Evolutionary conservation across 35 echinoderm and acorn worm species (phyloP).

Genomic region (Apostichopus californicus): DNA sequence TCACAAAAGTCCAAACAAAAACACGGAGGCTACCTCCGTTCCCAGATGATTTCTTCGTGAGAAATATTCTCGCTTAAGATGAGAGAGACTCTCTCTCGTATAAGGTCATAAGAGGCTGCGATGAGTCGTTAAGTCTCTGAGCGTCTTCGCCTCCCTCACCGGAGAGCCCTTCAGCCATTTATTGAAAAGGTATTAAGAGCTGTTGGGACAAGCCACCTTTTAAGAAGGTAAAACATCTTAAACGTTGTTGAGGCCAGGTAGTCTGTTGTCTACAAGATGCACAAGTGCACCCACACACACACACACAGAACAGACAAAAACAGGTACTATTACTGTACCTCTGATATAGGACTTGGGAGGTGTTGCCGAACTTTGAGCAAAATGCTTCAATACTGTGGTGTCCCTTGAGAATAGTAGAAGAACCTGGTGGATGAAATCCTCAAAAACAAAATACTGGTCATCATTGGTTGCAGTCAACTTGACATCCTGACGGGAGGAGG

Average conservation of each 20-base stretch:
- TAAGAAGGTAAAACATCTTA: background rate
- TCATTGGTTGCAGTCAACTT: constrained; percentile 98
- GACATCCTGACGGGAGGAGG: constrained; percentile 76
- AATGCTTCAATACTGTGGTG: constrained; percentile 89
- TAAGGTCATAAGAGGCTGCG: no score
- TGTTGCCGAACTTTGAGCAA: constrained; percentile 85
- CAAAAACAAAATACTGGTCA: constrained; percentile 99
- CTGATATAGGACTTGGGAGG: constrained; percentile 97
- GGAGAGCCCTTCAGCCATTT: background rate
- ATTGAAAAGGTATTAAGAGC: background rate
- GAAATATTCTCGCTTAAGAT: no score
- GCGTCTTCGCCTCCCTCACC: background rate
- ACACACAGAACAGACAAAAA: background rate
- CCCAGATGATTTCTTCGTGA: no score
- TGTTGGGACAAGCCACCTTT: no score
- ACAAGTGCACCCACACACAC: background rate
- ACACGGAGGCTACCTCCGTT: no score
- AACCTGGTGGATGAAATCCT: constrained; percentile 95
- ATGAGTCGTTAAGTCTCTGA: no score
- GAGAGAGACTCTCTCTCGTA: no score
- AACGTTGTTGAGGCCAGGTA: background rate
- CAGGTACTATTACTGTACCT: constrained; percentile 58
- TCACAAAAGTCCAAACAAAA: no score
- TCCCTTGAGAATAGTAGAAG: constrained; percentile 91
- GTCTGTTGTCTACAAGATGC: background rate